A percentile compares a stretch with the other conserved stretches of the same genome.
phyloP scores from a whole-genome alignment of 2,797 vertebrate genomes.

The Eulemur rubriventer region DNA sequence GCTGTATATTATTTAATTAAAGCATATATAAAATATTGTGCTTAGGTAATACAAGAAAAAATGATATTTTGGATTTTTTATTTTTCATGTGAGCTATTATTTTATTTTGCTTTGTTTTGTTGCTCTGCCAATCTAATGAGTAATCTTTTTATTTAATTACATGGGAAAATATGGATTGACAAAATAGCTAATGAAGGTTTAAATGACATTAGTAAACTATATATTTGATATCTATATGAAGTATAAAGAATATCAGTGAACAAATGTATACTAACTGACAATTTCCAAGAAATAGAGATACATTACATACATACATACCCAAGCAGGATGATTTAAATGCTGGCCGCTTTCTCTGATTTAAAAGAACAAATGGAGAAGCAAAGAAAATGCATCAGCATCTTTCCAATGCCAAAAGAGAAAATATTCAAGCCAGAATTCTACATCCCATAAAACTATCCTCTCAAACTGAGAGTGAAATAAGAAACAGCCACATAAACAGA shows the following conservation, averaged over 20 bases:
- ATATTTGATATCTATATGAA: not conserved
- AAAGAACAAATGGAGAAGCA: not conserved
- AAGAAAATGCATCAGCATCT: not conserved
- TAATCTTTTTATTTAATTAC: constrained; percentile 9
- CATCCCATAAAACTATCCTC: not conserved
- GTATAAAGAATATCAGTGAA: not conserved
- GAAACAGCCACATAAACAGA: not conserved
- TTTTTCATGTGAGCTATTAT: not conserved
- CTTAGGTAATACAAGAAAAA: not conserved
- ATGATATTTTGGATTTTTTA: not conserved
- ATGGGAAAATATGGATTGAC: not conserved
- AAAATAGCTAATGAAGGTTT: not conserved
- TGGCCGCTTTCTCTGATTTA: not conserved
- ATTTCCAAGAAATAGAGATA: not conserved
- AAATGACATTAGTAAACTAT: not conserved
- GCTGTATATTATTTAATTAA: not conserved
- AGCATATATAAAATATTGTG: not conserved
- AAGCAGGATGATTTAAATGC: not conserved
- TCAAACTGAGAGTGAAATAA: not conserved
- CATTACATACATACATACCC: not conserved
- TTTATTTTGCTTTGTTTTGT: not conserved
- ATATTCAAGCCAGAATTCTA: not conserved
- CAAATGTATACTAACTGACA: not conserved
- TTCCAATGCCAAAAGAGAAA: not conserved
- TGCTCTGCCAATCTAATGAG: not conserved